Evolutionary conservation across 2,113 vertebrate genomes (phyloP).

Genomic region (Microcebus murinus): DNA sequence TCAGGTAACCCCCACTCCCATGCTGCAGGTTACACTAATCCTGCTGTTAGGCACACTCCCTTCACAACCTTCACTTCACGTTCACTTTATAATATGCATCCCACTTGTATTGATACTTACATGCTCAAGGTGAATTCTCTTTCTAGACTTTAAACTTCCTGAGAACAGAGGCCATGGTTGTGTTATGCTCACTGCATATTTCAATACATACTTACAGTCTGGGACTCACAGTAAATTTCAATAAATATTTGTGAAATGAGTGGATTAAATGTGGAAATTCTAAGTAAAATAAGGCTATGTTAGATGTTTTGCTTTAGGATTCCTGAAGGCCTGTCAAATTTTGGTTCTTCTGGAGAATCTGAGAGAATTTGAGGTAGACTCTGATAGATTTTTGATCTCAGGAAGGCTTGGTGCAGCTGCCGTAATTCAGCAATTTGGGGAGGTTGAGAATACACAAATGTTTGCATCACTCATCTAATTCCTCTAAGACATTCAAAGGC

Average conservation of each 20-base stretch:
- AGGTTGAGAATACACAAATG: neutral
- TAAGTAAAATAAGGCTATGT: neutral
- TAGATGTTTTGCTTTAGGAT: neutral
- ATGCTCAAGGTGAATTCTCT: neutral
- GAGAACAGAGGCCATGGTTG: neutral
- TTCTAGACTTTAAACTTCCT: neutral
- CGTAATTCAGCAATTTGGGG: neutral
- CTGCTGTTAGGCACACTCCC: too few species aligned
- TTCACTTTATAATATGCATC: neutral
- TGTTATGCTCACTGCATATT: neutral
- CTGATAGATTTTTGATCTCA: neutral
- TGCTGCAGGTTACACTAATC: too few species aligned
- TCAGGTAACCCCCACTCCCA: too few species aligned
- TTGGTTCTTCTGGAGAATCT: neutral
- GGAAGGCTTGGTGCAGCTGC: neutral
- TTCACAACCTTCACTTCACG: neutral
- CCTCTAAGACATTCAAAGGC: neutral
- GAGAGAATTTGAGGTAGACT: neutral
- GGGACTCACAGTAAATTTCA: neutral
- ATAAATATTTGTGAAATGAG: neutral
- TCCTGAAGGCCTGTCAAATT: neutral
- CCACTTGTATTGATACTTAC: neutral
- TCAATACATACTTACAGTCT: neutral
- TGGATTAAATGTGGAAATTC: neutral
- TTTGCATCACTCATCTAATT: neutral